phyloP scores from a whole-genome alignment of 2,888 invertebrate species.

The Lycophotia porphyrea region DNA sequence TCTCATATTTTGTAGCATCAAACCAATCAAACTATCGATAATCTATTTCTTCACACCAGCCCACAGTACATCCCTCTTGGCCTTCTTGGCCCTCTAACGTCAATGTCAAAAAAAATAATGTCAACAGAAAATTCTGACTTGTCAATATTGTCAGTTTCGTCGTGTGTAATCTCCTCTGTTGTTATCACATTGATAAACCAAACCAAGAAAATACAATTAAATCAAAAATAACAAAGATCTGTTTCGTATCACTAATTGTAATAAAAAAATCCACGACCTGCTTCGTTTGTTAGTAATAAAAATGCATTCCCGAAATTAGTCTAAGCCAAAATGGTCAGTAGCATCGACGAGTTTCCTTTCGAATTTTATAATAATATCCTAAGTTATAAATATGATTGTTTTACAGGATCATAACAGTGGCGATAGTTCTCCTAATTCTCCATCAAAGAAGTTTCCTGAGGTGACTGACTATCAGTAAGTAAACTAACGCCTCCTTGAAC shows the following conservation, averaged over 20 bases:
- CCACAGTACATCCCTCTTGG: background rate
- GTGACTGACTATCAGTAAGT: constrained; percentile 84
- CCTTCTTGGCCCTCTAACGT: constrained; percentile 14
- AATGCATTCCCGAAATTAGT: constrained; percentile 36
- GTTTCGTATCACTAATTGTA: background rate
- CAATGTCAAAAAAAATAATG: constrained; percentile 17
- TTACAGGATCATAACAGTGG: constrained; percentile 73
- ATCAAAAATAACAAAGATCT: constrained; percentile 20
- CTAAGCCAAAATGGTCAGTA: constrained; percentile 60
- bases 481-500: constrained; percentile 10
- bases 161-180: constrained; percentile 44
- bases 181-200: constrained; percentile 42
- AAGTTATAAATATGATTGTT: constrained; percentile 9
- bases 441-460: constrained; percentile 73
- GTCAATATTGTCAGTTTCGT: constrained; percentile 37
- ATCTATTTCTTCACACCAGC: background rate
- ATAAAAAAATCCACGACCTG: background rate
- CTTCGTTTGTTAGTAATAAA: constrained; percentile 11
- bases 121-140: background rate
- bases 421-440: constrained; percentile 75
- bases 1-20: background rate
- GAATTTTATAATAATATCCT: background rate
- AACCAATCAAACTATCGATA: constrained; percentile 29
- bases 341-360: constrained; percentile 32
- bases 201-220: constrained; percentile 32